These are phyloP conservation scores for Lanius collurio DNA, from an alignment of 2,113 vertebrate genomes.

Conservation along the genomic window DNA sequence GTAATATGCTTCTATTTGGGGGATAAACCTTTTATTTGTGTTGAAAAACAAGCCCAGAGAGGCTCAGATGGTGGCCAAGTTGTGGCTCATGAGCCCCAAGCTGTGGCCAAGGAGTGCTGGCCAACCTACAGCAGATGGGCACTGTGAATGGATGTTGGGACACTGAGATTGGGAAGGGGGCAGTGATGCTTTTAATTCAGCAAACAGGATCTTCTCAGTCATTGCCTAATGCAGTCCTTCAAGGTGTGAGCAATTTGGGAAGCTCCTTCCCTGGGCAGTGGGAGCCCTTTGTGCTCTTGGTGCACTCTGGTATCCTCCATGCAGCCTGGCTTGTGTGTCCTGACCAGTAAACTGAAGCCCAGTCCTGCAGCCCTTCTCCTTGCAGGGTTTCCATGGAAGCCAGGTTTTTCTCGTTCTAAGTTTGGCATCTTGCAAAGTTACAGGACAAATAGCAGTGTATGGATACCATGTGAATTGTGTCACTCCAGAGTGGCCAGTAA, in stretches of 20 bases:
- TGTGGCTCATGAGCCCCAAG: not conserved
- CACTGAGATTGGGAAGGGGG: not conserved
- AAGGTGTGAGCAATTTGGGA: not conserved
- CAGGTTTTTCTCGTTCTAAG: not conserved
- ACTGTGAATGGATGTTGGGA: not conserved
- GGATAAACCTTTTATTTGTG: not conserved
- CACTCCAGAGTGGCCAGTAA: not conserved
- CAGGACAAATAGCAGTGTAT: not conserved
- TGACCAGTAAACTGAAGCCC: not conserved
- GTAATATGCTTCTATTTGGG: not conserved
- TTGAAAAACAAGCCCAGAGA: not conserved
- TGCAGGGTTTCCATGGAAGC: not conserved
- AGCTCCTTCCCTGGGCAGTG: not conserved
- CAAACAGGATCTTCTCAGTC: not conserved
- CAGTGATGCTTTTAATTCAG: not conserved
- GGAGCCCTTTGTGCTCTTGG: not conserved
- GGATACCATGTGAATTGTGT: not conserved
- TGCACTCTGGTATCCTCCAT: not conserved
- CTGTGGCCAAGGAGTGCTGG: not conserved
- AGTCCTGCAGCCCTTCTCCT: not conserved
- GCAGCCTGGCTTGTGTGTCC: not conserved
- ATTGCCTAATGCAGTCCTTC: not conserved
- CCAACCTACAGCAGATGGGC: not conserved
- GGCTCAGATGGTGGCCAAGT: not conserved
- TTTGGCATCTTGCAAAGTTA: not conserved